Base-by-base conservation (phyloP, 2,888 invertebrate species). In the Epiblema foenella region DNA sequence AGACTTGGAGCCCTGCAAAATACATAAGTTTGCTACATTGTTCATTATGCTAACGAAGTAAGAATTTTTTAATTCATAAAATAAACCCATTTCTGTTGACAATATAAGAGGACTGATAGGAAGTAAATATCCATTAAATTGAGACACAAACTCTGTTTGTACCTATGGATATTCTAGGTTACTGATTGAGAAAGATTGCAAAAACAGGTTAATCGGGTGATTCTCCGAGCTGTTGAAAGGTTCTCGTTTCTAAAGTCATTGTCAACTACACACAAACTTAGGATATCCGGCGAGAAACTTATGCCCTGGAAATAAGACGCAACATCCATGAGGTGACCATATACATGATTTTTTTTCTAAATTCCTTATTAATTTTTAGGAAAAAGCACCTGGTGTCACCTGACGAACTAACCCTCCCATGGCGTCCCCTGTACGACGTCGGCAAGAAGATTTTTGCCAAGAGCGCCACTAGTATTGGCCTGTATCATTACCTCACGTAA, bases 391-490 rank as follows among this genome's bases (percentile, higher is more conserved):
- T 98, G 75, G 87, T 98, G 75, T 94, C 96, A 3, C 96, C 97
- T 46, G 95, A 96, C 72, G 98, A 99, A 74, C 84, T 99, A 69
- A 94, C 94, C 72, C 90, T 99, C 73, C 96, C 96, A 65, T 99
- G 99, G 99, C 94, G 95, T 77, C 98, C 98, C 12, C 90, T 99
- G 10, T 97, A 97, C 84, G 94, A 96, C 9, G 85, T 97, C 56
- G 94, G 94, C 69, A 89, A 93, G 76, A 93, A 94, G 77, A 91
- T 96, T 73, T 94, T 95, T 78, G 94, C 94, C 75, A 94, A 93
- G 74, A 94, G 88, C 77, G 85, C 94, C 69, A 91, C 94, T 10
- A 91, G 91, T 58, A 88, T 95, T 68, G 95, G 95, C 77, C 94
- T 96, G 93, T 95, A 94, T 78, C 94, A 93, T 79, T 94, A 93